A percentile compares a stretch with the other conserved stretches of the same genome.
Conservation (phyloP, 2,797 vertebrate genomes). For the Alauda arvensis region DNA sequence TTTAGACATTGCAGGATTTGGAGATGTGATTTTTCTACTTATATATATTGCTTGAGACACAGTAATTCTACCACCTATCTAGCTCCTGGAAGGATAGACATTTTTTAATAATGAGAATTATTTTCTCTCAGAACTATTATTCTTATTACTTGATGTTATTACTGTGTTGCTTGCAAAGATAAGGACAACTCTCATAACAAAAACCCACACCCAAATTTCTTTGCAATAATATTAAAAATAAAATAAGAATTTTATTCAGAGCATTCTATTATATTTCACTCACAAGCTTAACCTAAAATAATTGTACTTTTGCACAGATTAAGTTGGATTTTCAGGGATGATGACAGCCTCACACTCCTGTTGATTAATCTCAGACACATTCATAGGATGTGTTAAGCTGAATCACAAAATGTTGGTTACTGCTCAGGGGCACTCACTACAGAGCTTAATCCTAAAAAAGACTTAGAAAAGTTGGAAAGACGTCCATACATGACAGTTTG, state of each 20-base stretch:
- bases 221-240: background rate
- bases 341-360: background rate
- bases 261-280: background rate
- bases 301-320: background rate
- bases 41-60: background rate
- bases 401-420: background rate
- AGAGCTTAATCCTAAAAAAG: background rate
- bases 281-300: background rate
- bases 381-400: fast-evolving
- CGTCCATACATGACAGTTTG: background rate
- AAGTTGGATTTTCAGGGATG: background rate
- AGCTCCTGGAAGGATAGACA: background rate
- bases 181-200: background rate
- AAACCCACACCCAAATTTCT: background rate
- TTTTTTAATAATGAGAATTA: background rate
- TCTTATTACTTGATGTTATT: background rate
- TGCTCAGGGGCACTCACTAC: background rate
- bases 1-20: background rate
- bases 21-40: background rate
- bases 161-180: background rate
- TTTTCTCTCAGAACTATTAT: background rate
- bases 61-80: background rate
- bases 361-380: background rate
- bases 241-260: background rate
- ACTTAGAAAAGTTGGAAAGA: background rate